A percentile compares a stretch with the other conserved stretches of the same genome.
Evolutionary conservation across 2,113 vertebrate species (phyloP).

Genomic region (Atractosteus spatula): DNA sequence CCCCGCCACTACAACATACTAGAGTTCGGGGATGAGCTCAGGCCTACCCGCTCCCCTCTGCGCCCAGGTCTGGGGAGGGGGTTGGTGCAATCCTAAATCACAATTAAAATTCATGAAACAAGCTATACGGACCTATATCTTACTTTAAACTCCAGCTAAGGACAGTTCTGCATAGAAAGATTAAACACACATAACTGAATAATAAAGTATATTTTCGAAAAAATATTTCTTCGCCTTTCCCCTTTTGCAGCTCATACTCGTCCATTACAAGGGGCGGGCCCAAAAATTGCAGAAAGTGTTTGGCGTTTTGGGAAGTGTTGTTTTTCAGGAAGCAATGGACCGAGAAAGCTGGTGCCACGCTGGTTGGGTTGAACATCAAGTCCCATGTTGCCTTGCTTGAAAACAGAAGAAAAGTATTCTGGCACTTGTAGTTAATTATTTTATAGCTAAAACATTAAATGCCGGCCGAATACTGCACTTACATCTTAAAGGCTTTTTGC

Average conservation of each 20-base stretch:
- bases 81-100: conserved; percentile 28
- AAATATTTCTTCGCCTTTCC: conserved; percentile 8
- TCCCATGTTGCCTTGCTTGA: conserved; percentile 46
- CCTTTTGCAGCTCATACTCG: conserved; percentile 38
- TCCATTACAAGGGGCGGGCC: conserved; percentile 37
- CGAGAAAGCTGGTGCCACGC: background rate
- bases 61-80: conserved; percentile 33
- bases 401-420: conserved; percentile 20
- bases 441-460: too few relatives aligned
- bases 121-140: background rate
- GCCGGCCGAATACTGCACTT: too few relatives aligned
- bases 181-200: conserved; percentile 6
- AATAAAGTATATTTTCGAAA: background rate
- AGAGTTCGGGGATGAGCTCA: conserved; percentile 38
- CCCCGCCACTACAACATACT: conserved; percentile 33
- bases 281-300: conserved; percentile 50
- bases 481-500: too few relatives aligned
- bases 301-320: conserved; percentile 47
- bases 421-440: conserved; percentile 29
- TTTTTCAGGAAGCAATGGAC: conserved; percentile 15
- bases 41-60: conserved; percentile 38
- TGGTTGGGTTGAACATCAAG: conserved; percentile 16
- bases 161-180: conserved; percentile 3
- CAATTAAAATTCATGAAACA: conserved; percentile 20
- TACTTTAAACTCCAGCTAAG: background rate